Evolutionary conservation across 2,113 vertebrate genomes (phyloP), one percentile per base, ranked within the genome.

Genomic region (Gymnarchus niloticus): DNA sequence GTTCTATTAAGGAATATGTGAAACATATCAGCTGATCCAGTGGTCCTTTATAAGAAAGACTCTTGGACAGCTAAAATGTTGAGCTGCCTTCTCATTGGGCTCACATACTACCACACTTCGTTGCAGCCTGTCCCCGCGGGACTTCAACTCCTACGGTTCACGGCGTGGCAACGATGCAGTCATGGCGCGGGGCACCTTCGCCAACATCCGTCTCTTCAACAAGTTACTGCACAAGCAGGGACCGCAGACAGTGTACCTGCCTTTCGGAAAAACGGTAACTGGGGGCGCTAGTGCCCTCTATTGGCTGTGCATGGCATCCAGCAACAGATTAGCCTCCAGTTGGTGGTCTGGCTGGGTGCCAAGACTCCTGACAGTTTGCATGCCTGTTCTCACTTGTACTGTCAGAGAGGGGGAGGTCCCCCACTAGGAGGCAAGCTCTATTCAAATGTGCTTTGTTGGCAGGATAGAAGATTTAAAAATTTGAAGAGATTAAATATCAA

Each of bases 101-200:
- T 19, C 28, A 9, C 59, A 51, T n/a, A 37, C 9, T n/a, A 65
- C 21, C 46, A 7, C 41, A 7, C 41, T 21, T 12, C 52, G 6
- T 56, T 12, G 87, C 87, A 99, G 98, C 0, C 87, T 99, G 86
- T 95, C 92, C 51, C 93, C 97, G 19, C 93, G 98, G 73, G 97
- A 99, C 65, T 99, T 97, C 92, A 99, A 99, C 91, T 99, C 98
- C 0, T 99, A 99, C 0, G 98, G 98, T 85, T 99, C 98, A 7
- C 97, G 98, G 7, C 95, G 98, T 87, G 98, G 98, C 0, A 99
- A 99, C 0, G 98, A 99, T 1, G 98, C 97, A 1, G 92, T 99
- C 83, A 99, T 99, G 98, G 96, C 96, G 3, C 95, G 97, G 85
- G 98, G 98, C 21, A 99, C 98, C 0, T 99, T 99, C 82, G 98